A percentile compares a stretch with the other conserved stretches of the same genome.
phyloP scores from a whole-genome alignment of 2,888 invertebrate species.

The Lomographa bimaculata region DNA sequence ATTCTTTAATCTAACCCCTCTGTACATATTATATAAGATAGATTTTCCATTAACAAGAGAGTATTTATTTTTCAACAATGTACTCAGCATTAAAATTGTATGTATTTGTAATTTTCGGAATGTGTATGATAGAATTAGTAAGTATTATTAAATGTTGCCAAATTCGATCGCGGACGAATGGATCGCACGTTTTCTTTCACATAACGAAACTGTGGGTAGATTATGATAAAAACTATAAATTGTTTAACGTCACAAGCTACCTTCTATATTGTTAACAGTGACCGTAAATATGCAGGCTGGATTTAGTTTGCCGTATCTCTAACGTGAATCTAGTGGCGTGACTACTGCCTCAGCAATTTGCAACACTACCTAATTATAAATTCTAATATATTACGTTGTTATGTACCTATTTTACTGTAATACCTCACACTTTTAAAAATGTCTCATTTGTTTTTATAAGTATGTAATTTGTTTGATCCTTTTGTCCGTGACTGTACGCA shows the following conservation, averaged over 20 bases:
- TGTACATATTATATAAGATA: conserved; percentile 35
- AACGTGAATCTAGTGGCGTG: conserved; percentile 40
- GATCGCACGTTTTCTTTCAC: too few species aligned
- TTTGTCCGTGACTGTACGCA: conserved; percentile 44
- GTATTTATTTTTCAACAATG: conserved; percentile 42
- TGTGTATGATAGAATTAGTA: conserved; percentile 41
- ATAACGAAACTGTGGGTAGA: too few species aligned
- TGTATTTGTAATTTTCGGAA: conserved; percentile 42
- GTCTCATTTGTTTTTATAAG: background rate
- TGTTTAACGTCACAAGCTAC: background rate
- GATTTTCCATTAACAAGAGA: conserved; percentile 38
- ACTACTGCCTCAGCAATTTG: conserved; percentile 22
- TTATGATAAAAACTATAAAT: too few species aligned
- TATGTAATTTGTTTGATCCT: conserved; percentile 16
- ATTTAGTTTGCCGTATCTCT: conserved; percentile 30
- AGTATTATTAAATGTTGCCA: conserved; percentile 53
- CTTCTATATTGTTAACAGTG: conserved; percentile 2
- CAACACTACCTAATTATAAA: conserved; percentile 15
- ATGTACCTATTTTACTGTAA: conserved; percentile 2
- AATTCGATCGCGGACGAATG: conserved; percentile 45
- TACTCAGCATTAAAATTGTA: conserved; percentile 27
- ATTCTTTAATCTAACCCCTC: conserved; percentile 23
- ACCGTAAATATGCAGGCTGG: conserved; percentile 23
- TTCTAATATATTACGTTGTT: conserved; percentile 9
- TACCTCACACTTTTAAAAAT: background rate